Conservation (phyloP, 2,113 vertebrate species). For the Epinephelus fuscoguttatus region DNA sequence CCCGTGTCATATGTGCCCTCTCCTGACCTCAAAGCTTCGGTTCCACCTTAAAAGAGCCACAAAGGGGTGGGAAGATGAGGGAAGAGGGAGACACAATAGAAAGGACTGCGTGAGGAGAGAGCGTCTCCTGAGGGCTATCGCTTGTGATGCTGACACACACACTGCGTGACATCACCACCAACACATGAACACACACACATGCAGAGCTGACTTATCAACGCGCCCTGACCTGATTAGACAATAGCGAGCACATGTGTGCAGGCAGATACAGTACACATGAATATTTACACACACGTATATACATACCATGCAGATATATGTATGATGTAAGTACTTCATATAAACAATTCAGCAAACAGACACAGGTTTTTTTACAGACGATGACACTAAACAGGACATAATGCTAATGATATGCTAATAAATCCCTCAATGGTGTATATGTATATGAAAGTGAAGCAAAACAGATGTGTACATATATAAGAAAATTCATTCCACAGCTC, state of each 20-base stretch:
- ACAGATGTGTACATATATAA: neutral
- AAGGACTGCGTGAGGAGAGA: conserved; percentile 31
- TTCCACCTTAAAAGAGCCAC: conserved; percentile 28
- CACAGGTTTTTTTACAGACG: conserved; percentile 15
- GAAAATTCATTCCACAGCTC: neutral
- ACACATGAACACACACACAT: conserved; percentile 4
- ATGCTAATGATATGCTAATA: conserved; percentile 11
- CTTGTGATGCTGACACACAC: conserved; percentile 65
- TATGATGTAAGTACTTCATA: conserved; percentile 11
- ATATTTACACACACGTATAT: conserved; percentile 7
- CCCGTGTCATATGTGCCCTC: conserved; percentile 20
- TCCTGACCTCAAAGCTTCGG: conserved; percentile 29
- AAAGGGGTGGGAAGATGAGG: conserved; percentile 1
- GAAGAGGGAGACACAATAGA: conserved; percentile 19
- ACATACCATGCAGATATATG: neutral
- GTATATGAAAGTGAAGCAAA: conserved; percentile 2
- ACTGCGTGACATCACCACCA: conserved; percentile 49
- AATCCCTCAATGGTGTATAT: conserved; percentile 4
- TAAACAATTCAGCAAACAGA: conserved; percentile 11
- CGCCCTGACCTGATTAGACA: conserved; percentile 55
- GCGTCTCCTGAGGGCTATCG: conserved; percentile 31
- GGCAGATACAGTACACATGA: conserved; percentile 14
- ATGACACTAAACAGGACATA: neutral
- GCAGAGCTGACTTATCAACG: conserved; percentile 19
- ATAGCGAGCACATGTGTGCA: conserved; percentile 14